Conservation (phyloP, 1,140 invertebrate genomes). For the Pseudobourletiella spinata region DNA sequence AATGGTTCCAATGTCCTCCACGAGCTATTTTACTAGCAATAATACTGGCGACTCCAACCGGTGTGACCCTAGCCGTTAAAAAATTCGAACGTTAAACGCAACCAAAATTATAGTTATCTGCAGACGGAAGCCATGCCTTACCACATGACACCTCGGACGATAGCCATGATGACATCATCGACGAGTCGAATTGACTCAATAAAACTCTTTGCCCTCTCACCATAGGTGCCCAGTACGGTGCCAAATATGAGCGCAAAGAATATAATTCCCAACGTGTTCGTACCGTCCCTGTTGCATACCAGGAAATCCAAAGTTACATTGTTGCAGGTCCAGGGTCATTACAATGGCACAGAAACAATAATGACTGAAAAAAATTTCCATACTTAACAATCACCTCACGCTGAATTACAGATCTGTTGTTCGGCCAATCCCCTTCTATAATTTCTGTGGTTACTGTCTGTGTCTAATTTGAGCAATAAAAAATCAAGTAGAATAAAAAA, state of each 20-base stretch:
- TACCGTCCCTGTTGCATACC: slow-evolving; percentile 72
- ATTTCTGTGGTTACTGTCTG: too few relatives aligned
- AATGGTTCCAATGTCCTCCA: slow-evolving; percentile 62
- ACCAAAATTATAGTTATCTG: background rate
- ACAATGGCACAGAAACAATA: too few relatives aligned
- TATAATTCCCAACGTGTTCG: slow-evolving; percentile 78
- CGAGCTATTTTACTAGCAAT: slow-evolving; percentile 83
- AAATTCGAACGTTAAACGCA: background rate
- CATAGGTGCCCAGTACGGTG: slow-evolving; percentile 69
- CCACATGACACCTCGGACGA: slow-evolving; percentile 86
- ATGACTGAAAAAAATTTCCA: too few relatives aligned
- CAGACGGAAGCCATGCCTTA: slow-evolving; percentile 43
- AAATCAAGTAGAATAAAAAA: too few relatives aligned
- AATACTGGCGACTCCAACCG: slow-evolving; percentile 20
- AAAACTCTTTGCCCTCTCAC: slow-evolving; percentile 56
- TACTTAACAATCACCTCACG: too few relatives aligned
- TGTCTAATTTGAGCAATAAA: too few relatives aligned
- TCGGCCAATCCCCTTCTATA: too few relatives aligned
- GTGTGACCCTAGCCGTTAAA: slow-evolving; percentile 17
- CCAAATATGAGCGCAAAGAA: slow-evolving; percentile 81
- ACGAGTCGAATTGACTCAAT: slow-evolving; percentile 74
- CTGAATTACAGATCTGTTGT: too few relatives aligned
- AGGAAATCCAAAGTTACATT: too few relatives aligned
- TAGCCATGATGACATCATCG: slow-evolving; percentile 79
- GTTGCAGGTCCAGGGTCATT: too few relatives aligned